Percentiles rank a stretch among this genome's conserved stretches.
phyloP scores from a whole-genome alignment of 2,113 vertebrate genomes.

The Alaudala cheleensis region DNA sequence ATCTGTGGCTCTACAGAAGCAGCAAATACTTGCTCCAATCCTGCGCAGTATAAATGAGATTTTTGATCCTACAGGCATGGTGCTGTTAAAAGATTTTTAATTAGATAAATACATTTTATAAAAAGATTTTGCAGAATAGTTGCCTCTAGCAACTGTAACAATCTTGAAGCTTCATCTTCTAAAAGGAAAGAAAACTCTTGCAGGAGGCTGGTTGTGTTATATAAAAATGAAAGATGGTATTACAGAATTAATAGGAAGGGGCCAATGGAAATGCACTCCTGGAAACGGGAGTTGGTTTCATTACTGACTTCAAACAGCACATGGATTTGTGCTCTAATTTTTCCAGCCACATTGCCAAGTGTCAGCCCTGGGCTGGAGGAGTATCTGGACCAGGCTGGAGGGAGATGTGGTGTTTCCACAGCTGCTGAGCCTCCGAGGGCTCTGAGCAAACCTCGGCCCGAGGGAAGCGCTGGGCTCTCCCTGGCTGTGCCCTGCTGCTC shows the following conservation, averaged over 20 bases:
- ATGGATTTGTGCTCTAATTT: conserved; percentile 13
- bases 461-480: neutral
- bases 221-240: neutral
- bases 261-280: conserved; percentile 34
- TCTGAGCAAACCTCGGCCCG: accelerated
- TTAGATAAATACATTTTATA: conserved; percentile 72
- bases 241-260: conserved; percentile 20
- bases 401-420: neutral
- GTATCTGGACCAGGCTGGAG: neutral
- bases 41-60: conserved; percentile 4
- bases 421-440: neutral
- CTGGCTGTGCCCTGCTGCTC: neutral
- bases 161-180: conserved; percentile 43
- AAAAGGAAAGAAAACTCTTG: conserved; percentile 32
- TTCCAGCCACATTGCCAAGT: conserved; percentile 41
- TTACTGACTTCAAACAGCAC: conserved; percentile 28
- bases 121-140: conserved; percentile 59
- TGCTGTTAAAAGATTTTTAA: conserved; percentile 65
- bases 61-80: conserved; percentile 37
- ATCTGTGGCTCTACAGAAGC: neutral
- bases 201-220: neutral
- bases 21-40: neutral
- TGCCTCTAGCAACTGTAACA: conserved; percentile 54
- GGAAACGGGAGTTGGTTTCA: conserved; percentile 28
- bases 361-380: neutral